Evolutionary conservation across 2,797 vertebrate genomes (phyloP).

Genomic region (Knipowitschia caucasica): DNA sequence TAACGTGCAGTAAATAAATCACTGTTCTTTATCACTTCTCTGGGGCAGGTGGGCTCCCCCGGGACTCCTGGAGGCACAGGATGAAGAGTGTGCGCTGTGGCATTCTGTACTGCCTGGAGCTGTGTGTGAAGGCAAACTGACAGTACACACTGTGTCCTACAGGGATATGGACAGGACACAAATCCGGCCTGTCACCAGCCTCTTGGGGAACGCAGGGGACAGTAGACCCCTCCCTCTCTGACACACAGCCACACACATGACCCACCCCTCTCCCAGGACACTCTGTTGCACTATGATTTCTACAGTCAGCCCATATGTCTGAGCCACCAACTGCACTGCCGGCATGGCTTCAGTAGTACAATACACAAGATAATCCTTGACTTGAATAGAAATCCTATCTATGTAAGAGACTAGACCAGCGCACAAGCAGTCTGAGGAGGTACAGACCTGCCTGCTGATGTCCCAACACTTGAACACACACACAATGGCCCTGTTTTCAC

Average conservation of each 20-base stretch:
- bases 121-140: slow-evolving; percentile 46
- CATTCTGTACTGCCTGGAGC: slow-evolving; percentile 47
- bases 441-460: slow-evolving; percentile 41
- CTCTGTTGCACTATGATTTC: slow-evolving; percentile 64
- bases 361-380: slow-evolving; percentile 54
- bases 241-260: slow-evolving; percentile 32
- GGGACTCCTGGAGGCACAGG: slow-evolving; percentile 53
- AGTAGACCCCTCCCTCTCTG: slow-evolving; percentile 35
- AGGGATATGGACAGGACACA: slow-evolving; percentile 21
- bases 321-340: slow-evolving; percentile 64
- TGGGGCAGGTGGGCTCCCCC: slow-evolving; percentile 38
- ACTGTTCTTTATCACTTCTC: slow-evolving; percentile 47
- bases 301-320: slow-evolving; percentile 48
- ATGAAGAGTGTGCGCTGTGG: slow-evolving; percentile 51
- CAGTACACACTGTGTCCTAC: slow-evolving; percentile 25
- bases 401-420: slow-evolving; percentile 41
- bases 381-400: slow-evolving; percentile 51
- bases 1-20: slow-evolving; percentile 49
- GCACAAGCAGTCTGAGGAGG: slow-evolving; percentile 25
- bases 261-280: slow-evolving; percentile 43
- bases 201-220: slow-evolving; percentile 48
- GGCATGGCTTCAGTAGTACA: slow-evolving; percentile 59
- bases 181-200: slow-evolving; percentile 52
- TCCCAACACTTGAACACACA: slow-evolving; percentile 62
- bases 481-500: slow-evolving; percentile 18